Percentiles rank a stretch among this genome's conserved stretches.
Conservation (phyloP, 2,113 vertebrate species). For the Ptilorrhoa leucosticta region DNA sequence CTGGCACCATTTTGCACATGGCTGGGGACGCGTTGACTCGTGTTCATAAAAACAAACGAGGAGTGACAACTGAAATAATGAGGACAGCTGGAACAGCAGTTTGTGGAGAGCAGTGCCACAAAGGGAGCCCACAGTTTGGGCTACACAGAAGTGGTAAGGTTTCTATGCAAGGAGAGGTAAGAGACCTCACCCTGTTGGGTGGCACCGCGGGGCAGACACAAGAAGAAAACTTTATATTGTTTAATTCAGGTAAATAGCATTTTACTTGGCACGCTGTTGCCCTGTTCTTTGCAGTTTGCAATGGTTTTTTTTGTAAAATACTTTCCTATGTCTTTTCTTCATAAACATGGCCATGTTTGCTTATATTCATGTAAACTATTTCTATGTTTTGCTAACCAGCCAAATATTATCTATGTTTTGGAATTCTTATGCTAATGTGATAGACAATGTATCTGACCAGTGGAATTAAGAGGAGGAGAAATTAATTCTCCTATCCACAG, state of each 20-base stretch:
- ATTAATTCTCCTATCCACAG: too few relatives aligned
- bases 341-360: too few relatives aligned
- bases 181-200: neutral
- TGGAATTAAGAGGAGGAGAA: too few relatives aligned
- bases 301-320: too few relatives aligned
- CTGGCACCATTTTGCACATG: neutral
- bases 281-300: too few relatives aligned
- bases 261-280: neutral
- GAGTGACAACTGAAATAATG: conserved; percentile 13
- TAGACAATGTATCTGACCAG: too few relatives aligned
- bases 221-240: neutral
- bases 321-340: too few relatives aligned
- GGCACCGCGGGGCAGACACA: neutral
- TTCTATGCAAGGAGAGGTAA: neutral
- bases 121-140: conserved; percentile 63
- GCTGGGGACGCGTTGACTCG: neutral
- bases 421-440: too few relatives aligned
- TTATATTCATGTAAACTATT: too few relatives aligned
- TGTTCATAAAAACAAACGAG: neutral
- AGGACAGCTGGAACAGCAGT: conserved; percentile 38
- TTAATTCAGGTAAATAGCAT: neutral
- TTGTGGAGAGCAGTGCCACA: conserved; percentile 54
- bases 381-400: too few relatives aligned
- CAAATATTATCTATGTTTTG: too few relatives aligned
- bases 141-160: neutral